Conservation (phyloP, 2,888 invertebrate species). For the Tachina lurida region DNA sequence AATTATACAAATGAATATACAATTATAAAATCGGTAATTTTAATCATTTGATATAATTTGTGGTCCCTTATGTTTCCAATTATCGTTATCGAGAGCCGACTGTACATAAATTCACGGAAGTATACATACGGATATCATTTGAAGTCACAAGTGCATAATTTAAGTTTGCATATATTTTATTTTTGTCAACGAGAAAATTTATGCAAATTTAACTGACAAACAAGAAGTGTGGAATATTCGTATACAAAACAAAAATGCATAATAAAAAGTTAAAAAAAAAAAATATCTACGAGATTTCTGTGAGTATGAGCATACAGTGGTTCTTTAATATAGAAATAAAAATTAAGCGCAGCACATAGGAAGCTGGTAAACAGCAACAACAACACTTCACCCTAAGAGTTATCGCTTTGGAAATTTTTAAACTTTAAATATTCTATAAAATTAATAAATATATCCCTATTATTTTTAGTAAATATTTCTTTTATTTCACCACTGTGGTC, state of each 20-base stretch:
- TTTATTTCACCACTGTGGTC: conserved; percentile 8
- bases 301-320: not conserved
- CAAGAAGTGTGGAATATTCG: conserved; percentile 18
- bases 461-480: not conserved
- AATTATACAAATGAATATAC: no score
- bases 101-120: not conserved
- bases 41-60: no score
- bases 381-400: no score
- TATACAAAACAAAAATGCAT: conserved; percentile 39
- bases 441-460: no score
- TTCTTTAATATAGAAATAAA: not conserved
- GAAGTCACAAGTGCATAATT: conserved; percentile 54
- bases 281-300: not conserved
- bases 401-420: no score
- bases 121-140: conserved; percentile 10
- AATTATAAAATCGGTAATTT: no score
- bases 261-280: conserved; percentile 10
- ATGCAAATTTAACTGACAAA: conserved; percentile 62
- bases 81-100: no score
- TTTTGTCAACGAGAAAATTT: conserved; percentile 52
- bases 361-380: no score
- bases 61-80: no score
- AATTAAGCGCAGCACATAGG: no score
- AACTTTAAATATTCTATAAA: no score
- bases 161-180: conserved; percentile 33